Base-by-base conservation (phyloP, 2,113 vertebrate genomes). In the Phylloscopus trochiloides region DNA sequence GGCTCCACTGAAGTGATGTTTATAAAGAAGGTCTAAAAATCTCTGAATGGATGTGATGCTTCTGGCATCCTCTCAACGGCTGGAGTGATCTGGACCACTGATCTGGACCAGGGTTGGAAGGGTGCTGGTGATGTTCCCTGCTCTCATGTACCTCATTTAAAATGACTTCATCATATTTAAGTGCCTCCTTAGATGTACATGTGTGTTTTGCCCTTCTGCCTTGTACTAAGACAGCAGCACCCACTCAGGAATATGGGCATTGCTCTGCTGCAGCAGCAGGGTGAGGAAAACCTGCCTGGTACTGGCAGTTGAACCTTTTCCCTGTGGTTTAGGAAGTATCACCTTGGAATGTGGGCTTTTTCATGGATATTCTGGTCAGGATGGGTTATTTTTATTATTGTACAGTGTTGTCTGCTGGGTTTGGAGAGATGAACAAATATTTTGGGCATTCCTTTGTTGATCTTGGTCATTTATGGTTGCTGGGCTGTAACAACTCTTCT, bases 221-320 rank as follows among this genome's bases (percentile, higher is more conserved):
- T 24, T 0, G 0, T 52, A 12, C 42, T 50, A 10, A 18, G 13
- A 21, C 11, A 43, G 17, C 51, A 38, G 31, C 34, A 52, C n/a
- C 61, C 0, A 1, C 21, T 17, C 9, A 3, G 47, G 52, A 20
- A 17, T 32, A 7, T 59, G 61, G 42, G 32, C 28, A 17, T 19
- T 62, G 32, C 25, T 66, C 2, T 1, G 17, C 59, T 66, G 55
- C 76, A 34, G 34, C 43, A 45, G 52, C 45, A 65, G 47, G 8
- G 5, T 16, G 28, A 40, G 34, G 51, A 38, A 67, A 75, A 86
- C 48, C 21, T 28, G 40, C 6, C 28, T 48, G 40, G 4, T 55
- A 18, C 28, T 50, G 34, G 24, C 38, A n/a, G 40, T 9, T 57
- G 45, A 65, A 43, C 24, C 14, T 85, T 90, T 82, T 51, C 22